These are phyloP conservation scores for Macaria liturata DNA, from an alignment of 2,888 invertebrate species.

Conservation along the genomic window DNA sequence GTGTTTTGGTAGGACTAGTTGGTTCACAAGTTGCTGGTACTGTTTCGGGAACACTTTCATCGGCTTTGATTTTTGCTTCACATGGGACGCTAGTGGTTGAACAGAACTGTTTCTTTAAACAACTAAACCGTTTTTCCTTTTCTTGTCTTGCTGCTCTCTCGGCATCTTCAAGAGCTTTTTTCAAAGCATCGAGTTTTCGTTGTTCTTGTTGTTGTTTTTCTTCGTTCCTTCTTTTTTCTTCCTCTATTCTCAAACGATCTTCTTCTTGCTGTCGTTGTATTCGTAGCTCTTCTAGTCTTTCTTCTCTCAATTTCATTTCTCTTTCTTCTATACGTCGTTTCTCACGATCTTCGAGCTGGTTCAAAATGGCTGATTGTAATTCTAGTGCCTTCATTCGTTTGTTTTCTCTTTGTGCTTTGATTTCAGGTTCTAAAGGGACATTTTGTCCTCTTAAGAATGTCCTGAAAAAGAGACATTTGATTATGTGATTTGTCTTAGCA, in stretches of 20 bases:
- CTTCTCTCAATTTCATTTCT: slow-evolving; percentile 89
- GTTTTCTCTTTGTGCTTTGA: slow-evolving; percentile 91
- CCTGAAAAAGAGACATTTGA: slow-evolving; percentile 48
- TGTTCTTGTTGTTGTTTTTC: slow-evolving; percentile 89
- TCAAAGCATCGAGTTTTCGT: slow-evolving; percentile 88
- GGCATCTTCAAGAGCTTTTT: slow-evolving; percentile 90
- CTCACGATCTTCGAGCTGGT: slow-evolving; percentile 93
- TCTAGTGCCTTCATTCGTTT: slow-evolving; percentile 92
- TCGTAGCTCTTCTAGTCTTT: slow-evolving; percentile 91
- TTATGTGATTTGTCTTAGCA: too few relatives aligned
- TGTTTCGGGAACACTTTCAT: slow-evolving; percentile 44
- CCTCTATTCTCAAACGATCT: slow-evolving; percentile 86
- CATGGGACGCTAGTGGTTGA: slow-evolving; percentile 34
- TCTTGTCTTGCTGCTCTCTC: slow-evolving; percentile 88
- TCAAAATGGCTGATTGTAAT: slow-evolving; percentile 92
- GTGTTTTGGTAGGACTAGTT: slow-evolving; percentile 66
- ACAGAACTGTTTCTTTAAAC: slow-evolving; percentile 55
- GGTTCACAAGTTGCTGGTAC: slow-evolving; percentile 43
- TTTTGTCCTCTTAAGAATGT: slow-evolving; percentile 94
- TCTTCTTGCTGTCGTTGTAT: slow-evolving; percentile 89
- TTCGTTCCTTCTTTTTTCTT: slow-evolving; percentile 86
- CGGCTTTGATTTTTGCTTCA: slow-evolving; percentile 50
- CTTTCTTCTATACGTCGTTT: slow-evolving; percentile 89
- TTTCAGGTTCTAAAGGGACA: slow-evolving; percentile 90
- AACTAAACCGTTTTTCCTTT: slow-evolving; percentile 79